Percentiles rank a stretch among this genome's conserved stretches.
phyloP scores from a whole-genome alignment of 2,888 invertebrate genomes.

The Heliconius ismenius region DNA sequence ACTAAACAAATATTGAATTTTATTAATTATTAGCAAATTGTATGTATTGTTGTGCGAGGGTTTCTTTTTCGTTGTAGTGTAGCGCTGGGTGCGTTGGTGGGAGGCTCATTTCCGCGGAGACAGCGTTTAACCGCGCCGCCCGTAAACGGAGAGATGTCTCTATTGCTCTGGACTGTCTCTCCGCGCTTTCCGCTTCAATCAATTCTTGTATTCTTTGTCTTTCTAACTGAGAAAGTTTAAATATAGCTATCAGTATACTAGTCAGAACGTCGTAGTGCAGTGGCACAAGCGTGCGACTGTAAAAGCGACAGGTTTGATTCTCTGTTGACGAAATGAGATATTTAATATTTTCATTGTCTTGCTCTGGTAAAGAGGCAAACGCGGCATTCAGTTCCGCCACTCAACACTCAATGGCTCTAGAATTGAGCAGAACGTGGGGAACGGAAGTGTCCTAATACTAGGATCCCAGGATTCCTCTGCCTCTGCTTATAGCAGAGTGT shows the following conservation, averaged over 20 bases:
- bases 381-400: too few relatives aligned
- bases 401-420: too few relatives aligned
- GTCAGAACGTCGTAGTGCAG: too few relatives aligned
- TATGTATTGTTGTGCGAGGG: conserved; percentile 56
- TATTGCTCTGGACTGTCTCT: conserved; percentile 52
- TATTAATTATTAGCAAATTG: conserved; percentile 36
- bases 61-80: conserved; percentile 56
- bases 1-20: background rate
- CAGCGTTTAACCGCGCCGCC: conserved; percentile 61
- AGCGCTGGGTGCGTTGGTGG: conserved; percentile 61
- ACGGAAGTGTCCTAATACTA: too few relatives aligned
- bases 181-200: conserved; percentile 55
- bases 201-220: conserved; percentile 65
- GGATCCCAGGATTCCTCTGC: too few relatives aligned
- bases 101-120: conserved; percentile 60
- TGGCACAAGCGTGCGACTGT: background rate
- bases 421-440: too few relatives aligned
- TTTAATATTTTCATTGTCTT: too few relatives aligned
- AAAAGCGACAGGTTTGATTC: background rate
- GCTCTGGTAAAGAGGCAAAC: too few relatives aligned
- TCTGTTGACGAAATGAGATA: too few relatives aligned
- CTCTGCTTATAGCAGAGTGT: too few relatives aligned
- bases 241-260: background rate
- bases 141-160: conserved; percentile 62
- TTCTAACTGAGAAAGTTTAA: conserved; percentile 56